Conservation (phyloP, 2,797 vertebrate genomes). For the Avahi laniger region DNA sequence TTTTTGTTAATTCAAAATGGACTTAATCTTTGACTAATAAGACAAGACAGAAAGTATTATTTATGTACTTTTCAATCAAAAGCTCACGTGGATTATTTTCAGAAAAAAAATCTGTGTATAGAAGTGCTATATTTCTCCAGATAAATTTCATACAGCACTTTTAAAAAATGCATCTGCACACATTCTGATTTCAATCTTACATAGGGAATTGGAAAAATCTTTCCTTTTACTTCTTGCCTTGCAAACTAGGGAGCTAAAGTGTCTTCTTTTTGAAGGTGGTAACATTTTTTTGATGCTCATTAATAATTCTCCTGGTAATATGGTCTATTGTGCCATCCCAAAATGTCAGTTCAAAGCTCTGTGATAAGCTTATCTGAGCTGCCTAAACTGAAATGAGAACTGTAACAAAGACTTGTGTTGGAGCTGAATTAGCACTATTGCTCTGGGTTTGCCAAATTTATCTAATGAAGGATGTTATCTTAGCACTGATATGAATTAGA, state of each 20-base stretch:
- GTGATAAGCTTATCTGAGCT: constrained; percentile 60
- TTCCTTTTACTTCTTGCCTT: constrained; percentile 50
- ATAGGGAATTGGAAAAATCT: not conserved
- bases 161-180: not conserved
- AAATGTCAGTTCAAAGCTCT: not conserved
- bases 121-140: not conserved
- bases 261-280: constrained; percentile 19
- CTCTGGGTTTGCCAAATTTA: constrained; percentile 45
- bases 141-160: constrained; percentile 39
- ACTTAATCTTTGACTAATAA: constrained; percentile 58
- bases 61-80: constrained; percentile 46
- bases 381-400: constrained; percentile 50
- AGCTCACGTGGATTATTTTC: not conserved
- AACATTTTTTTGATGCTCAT: not conserved
- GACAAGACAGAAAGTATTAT: constrained; percentile 14
- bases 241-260: not conserved
- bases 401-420: constrained; percentile 60
- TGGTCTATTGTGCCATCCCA: constrained; percentile 39
- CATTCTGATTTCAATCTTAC: not conserved
- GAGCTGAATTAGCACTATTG: constrained; percentile 29
- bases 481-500: not conserved
- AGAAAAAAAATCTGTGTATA: not conserved
- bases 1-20: constrained; percentile 56
- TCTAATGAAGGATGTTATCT: constrained; percentile 44
- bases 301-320: constrained; percentile 13